These are phyloP conservation scores for Eriosoma lanigerum DNA, from an alignment of 1,140 invertebrate species.

Conservation along the genomic window DNA sequence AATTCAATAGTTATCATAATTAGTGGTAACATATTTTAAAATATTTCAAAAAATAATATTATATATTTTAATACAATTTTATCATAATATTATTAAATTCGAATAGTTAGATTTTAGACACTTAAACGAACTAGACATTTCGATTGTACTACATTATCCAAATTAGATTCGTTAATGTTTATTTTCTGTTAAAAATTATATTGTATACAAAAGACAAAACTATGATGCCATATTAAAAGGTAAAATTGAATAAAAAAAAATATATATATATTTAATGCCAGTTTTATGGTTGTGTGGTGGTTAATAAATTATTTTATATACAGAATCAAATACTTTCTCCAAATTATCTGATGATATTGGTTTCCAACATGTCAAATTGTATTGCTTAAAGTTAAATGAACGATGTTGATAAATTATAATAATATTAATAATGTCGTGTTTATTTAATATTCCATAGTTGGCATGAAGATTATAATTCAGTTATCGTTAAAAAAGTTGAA, in stretches of 20 bases:
- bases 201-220: background rate
- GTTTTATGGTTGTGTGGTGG: background rate
- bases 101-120: too few relatives aligned
- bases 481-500: too few relatives aligned
- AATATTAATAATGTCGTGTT: background rate
- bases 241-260: background rate
- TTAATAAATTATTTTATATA: background rate
- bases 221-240: too few relatives aligned
- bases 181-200: background rate
- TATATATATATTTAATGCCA: background rate
- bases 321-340: background rate
- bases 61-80: too few relatives aligned
- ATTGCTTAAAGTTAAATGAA: background rate
- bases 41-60: too few relatives aligned
- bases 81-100: too few relatives aligned
- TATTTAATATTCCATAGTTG: too few relatives aligned
- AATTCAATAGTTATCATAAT: too few relatives aligned
- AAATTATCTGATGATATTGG: conserved; percentile 10
- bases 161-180: background rate
- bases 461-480: too few relatives aligned
- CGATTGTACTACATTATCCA: too few relatives aligned
- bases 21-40: too few relatives aligned
- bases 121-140: too few relatives aligned
- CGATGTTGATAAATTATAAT: background rate
- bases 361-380: background rate